Evolutionary conservation across 30 jellyfish, hydroid and myxozoan genomes (phyloP).

Genomic region (Aurelia aurita): DNA sequence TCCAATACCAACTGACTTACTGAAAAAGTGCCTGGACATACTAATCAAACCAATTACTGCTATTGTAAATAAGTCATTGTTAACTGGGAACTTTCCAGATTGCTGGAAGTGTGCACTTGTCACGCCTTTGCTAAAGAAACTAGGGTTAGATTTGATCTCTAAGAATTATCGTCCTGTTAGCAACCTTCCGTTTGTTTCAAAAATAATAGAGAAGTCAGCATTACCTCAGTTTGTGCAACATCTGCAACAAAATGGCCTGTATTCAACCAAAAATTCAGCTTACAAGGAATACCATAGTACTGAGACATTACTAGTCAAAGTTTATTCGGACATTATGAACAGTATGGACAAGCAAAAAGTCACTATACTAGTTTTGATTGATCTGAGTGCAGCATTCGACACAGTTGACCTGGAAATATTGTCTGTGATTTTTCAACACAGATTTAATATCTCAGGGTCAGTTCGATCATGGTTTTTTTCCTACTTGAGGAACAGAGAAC

Average conservation of each 20-base stretch:
- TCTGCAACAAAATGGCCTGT: constrained; percentile 11
- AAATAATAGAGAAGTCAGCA: constrained; percentile 20
- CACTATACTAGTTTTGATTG: not conserved
- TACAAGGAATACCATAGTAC: constrained; percentile 30
- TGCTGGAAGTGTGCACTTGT: constrained; percentile 1
- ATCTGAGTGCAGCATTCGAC: no score
- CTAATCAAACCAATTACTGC: no score
- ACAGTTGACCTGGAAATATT: not conserved
- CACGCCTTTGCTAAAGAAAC: constrained; percentile 15
- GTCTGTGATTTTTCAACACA: not conserved
- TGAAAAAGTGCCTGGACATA: no score
- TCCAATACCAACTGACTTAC: no score
- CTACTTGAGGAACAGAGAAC: no score
- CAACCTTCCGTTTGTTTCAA: not conserved
- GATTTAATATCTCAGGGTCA: not conserved
- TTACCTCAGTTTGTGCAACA: not conserved
- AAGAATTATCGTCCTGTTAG: not conserved
- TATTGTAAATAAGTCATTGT: no score
- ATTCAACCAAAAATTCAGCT: constrained; percentile 9
- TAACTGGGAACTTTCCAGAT: not conserved
- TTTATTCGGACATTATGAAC: constrained; percentile 5
- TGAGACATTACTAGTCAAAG: constrained; percentile 16
- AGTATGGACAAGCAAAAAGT: not conserved
- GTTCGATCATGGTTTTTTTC: not conserved
- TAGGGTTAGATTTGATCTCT: not conserved